These are phyloP conservation scores for Apotomis capreana DNA, from an alignment of 2,888 invertebrate genomes.

Conservation along the genomic window DNA sequence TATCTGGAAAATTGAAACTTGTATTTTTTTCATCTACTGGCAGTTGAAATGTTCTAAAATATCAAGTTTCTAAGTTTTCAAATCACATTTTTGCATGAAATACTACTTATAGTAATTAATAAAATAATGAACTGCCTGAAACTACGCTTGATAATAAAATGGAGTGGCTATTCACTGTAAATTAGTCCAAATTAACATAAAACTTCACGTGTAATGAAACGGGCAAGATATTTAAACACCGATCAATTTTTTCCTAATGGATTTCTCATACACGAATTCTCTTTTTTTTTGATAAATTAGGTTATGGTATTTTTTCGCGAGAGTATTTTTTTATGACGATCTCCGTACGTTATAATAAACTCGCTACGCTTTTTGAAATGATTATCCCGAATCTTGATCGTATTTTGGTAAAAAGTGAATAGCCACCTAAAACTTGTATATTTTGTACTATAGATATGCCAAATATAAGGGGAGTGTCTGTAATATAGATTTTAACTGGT, in stretches of 20 bases:
- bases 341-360: too few relatives aligned
- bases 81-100: slow-evolving; percentile 17
- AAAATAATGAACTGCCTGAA: slow-evolving; percentile 38
- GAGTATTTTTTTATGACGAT: too few relatives aligned
- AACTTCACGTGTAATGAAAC: too few relatives aligned
- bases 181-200: too few relatives aligned
- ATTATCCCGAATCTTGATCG: not conserved
- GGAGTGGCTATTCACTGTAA: slow-evolving; percentile 21
- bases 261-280: too few relatives aligned
- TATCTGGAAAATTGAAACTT: not conserved
- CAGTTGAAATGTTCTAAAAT: not conserved
- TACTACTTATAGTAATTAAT: slow-evolving; percentile 10
- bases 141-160: slow-evolving; percentile 36
- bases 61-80: not conserved
- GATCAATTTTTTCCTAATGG: too few relatives aligned
- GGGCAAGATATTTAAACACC: too few relatives aligned
- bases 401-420: slow-evolving; percentile 4
- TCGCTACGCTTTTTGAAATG: too few relatives aligned
- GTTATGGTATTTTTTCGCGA: too few relatives aligned
- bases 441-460: slow-evolving; percentile 66
- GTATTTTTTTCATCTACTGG: not conserved
- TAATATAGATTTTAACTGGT: slow-evolving; percentile 45
- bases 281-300: too few relatives aligned
- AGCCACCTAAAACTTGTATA: slow-evolving; percentile 49
- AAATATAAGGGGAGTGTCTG: slow-evolving; percentile 57